Conservation (phyloP, 1,140 invertebrate species). For the Drosophila kohkoa region DNA sequence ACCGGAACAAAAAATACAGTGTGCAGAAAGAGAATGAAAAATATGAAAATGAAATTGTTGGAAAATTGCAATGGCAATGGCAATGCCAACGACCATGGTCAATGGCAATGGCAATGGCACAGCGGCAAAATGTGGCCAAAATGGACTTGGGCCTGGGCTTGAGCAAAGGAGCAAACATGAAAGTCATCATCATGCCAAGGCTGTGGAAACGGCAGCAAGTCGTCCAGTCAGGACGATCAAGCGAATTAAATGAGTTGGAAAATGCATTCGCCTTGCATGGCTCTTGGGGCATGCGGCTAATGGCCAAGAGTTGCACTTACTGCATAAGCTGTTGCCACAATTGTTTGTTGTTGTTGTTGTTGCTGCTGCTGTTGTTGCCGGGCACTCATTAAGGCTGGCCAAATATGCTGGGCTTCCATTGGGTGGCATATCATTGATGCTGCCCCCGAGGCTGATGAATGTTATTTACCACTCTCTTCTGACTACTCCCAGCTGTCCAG, state of each 20-base stretch:
- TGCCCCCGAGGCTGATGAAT: constrained; percentile 26
- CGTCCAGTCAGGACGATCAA: constrained; percentile 26
- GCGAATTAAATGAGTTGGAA: constrained; percentile 56
- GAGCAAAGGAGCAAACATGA: constrained; percentile 2
- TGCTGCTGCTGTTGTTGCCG: constrained; percentile 4
- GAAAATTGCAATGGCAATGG: constrained; percentile 52
- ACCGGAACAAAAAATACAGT: neutral
- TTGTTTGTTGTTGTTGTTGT: constrained; percentile 1
- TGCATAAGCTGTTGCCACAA: constrained; percentile 7
- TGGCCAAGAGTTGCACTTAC: constrained; percentile 34
- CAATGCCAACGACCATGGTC: constrained; percentile 18
- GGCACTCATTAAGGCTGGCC: constrained; percentile 32
- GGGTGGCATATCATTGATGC: constrained; percentile 14
- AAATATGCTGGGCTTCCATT: constrained; percentile 30
- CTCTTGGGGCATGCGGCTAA: constrained; percentile 29
- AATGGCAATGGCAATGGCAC: constrained; percentile 34
- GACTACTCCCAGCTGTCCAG: no score
- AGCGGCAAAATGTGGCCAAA: constrained; percentile 9
- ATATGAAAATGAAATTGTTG: constrained; percentile 55
- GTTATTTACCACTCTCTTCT: constrained; percentile 3
- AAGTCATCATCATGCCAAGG: constrained; percentile 23
- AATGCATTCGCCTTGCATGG: constrained; percentile 45
- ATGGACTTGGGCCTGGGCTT: neutral
- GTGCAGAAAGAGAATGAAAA: constrained; percentile 35
- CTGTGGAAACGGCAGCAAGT: neutral